Conservation (phyloP, 2,113 vertebrate genomes). For the Halichoerus grypus region DNA sequence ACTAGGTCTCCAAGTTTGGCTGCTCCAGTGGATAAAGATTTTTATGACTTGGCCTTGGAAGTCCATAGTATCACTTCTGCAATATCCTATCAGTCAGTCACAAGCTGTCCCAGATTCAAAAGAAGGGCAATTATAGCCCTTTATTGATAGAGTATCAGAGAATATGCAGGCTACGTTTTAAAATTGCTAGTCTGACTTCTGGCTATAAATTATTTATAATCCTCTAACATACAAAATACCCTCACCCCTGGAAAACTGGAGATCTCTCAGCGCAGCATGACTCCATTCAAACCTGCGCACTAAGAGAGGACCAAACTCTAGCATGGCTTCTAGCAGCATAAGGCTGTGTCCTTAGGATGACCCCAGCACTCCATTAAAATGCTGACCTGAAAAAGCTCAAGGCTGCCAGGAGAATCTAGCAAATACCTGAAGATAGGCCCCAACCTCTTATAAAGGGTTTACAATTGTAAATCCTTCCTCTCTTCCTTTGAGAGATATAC, state of each 20-base stretch:
- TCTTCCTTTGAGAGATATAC: background rate
- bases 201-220: slow-evolving; percentile 31
- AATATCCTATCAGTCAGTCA: background rate
- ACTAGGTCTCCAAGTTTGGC: background rate
- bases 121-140: background rate
- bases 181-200: slow-evolving; percentile 17
- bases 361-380: background rate
- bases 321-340: background rate
- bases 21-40: background rate
- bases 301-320: background rate
- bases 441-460: background rate
- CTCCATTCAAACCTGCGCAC: background rate
- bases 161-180: background rate
- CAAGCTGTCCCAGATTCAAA: background rate
- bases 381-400: background rate
- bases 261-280: background rate
- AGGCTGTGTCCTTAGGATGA: background rate
- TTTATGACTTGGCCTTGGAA: background rate
- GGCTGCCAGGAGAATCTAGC: background rate
- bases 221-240: background rate
- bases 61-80: background rate
- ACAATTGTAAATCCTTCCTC: background rate
- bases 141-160: background rate
- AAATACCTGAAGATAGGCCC: background rate
- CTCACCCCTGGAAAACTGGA: background rate